Evolutionary conservation across 2,113 vertebrate species (phyloP), one percentile per base, ranked within the genome.

Genomic region (Poeciliopsis occidentalis): DNA sequence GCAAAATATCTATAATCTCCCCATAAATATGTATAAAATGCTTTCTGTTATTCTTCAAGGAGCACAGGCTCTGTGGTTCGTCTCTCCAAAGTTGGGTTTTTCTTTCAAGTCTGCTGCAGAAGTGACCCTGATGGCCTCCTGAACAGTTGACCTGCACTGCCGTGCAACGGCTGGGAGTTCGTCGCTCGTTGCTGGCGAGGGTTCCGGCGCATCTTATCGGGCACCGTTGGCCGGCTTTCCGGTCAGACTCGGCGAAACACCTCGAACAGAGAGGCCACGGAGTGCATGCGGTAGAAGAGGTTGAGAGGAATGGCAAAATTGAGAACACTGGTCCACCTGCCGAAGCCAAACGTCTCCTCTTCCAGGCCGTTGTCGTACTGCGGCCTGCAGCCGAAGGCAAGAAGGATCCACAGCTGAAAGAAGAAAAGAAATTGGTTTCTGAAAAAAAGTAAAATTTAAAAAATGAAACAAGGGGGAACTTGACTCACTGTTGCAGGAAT

Each of bases 221-320:
- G 74, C 47, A 72, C 79, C 78, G 44, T 30, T 77, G 44, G 31
- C 70, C 66, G 30, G 66, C 26, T 71, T 7, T n/a, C 61, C 19
- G 17, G 79, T 95, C 95, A 99, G 70, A 95, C 95, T 87, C 95
- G 96, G 86, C 95, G 95, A 87, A 96, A 98, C 82, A 99, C 96
- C 85, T 99, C 98, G 57, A 98, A 97, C 70, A 99, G 96, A 0
- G 96, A 96, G 77, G 97, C 96, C 39, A 97, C 97, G 62, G 97
- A 96, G 70, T 99, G 98, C 96, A 99, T 99, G 37, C 97, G 96
- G 87, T 99, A 99, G 93, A 99, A 99, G 90, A 99, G 96, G 81
- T 95, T 97, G 80, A 99, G 95, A 37, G 98, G 98, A 91, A 99
- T 96, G 0, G 97, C 97, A 69, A 99, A 95, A 92, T 98, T 99